Evolutionary conservation across 2,888 invertebrate species (phyloP).

Genomic region (Mythimna ferrago): DNA sequence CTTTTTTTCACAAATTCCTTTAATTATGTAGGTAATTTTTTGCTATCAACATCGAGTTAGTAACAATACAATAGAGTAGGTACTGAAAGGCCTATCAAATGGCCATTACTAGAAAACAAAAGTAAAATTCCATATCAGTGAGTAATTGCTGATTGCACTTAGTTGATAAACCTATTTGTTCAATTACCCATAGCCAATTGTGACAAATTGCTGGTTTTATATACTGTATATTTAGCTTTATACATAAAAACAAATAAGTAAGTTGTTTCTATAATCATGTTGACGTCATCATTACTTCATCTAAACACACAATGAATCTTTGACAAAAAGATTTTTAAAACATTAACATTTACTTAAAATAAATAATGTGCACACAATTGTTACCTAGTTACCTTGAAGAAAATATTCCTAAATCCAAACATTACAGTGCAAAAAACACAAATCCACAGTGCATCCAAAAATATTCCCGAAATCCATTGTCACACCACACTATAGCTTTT

Average conservation of each 20-base stretch:
- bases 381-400: conserved; percentile 76
- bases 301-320: not conserved
- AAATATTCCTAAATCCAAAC: conserved; percentile 79
- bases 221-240: not conserved
- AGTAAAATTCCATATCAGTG: conserved; percentile 31
- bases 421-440: conserved; percentile 73
- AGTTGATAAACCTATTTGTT: conserved; percentile 31
- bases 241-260: not conserved
- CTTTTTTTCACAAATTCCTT: not conserved
- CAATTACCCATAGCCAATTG: conserved; percentile 27
- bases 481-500: conserved; percentile 62
- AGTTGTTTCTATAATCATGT: not conserved
- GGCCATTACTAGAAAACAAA: conserved; percentile 21
- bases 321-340: not conserved
- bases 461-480: conserved; percentile 70
- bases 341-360: not conserved
- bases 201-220: conserved; percentile 22
- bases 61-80: not conserved
- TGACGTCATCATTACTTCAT: conserved; percentile 1
- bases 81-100: not conserved
- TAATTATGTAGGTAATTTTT: not conserved
- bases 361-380: conserved; percentile 11
- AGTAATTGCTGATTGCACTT: conserved; percentile 41
- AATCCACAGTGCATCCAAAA: conserved; percentile 49
- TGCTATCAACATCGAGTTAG: not conserved